Percentiles rank a stretch among this genome's conserved stretches.
Conservation (phyloP, 2,797 vertebrate genomes). For the Notolepis coatsorum region DNA sequence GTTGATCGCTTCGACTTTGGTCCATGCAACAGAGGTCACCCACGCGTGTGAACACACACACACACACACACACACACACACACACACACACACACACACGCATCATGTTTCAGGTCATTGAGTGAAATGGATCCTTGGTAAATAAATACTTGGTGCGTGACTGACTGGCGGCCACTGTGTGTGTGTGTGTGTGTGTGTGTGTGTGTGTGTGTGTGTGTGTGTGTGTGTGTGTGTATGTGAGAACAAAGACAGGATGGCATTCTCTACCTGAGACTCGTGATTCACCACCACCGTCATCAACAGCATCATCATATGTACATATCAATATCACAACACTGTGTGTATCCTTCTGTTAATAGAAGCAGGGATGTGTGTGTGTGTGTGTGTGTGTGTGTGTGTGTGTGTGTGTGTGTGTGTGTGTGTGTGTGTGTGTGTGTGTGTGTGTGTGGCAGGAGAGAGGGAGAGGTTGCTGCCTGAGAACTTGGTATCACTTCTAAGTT, state of each 20-base stretch:
- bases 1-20: conserved; percentile 67
- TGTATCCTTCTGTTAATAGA: no score
- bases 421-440: neutral
- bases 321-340: conserved; percentile 5
- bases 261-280: conserved; percentile 10
- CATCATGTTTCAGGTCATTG: conserved; percentile 45
- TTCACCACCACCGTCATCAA: conserved; percentile 18
- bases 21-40: conserved; percentile 41
- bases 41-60: conserved; percentile 15
- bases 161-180: conserved; percentile 31
- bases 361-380: neutral
- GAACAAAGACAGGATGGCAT: conserved; percentile 43
- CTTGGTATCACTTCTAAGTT: conserved; percentile 23
- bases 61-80: conserved; percentile 9
- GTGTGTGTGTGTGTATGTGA: no score
- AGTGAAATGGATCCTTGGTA: conserved; percentile 60
- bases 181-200: no score
- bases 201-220: no score
- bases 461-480: neutral
- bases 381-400: neutral
- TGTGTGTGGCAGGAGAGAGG: neutral
- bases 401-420: conserved; percentile 1
- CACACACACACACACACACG: conserved; percentile 16
- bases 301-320: neutral
- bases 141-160: conserved; percentile 55